Percentiles rank a stretch among this genome's conserved stretches.
These are phyloP conservation scores for Hemibagrus guttatus DNA, from an alignment of 2,797 vertebrate species.

Conservation along the genomic window DNA sequence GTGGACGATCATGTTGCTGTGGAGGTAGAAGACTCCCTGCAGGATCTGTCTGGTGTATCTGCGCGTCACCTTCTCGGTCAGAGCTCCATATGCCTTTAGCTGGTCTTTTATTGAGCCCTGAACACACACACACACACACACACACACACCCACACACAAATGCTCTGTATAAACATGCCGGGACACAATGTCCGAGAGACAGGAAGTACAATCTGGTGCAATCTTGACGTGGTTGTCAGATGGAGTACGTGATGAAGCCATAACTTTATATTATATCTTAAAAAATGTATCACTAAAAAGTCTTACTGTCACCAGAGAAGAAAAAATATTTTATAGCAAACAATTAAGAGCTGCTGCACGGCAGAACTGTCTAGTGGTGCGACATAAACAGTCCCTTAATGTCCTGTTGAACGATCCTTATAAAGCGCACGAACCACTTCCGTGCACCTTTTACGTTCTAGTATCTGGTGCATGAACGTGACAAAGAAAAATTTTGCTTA, in stretches of 20 bases:
- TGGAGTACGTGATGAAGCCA: neutral
- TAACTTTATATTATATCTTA: neutral
- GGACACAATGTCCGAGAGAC: neutral
- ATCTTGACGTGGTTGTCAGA: too few relatives aligned
- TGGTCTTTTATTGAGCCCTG: slow-evolving; percentile 85
- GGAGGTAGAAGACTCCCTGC: slow-evolving; percentile 89
- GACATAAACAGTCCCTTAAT: neutral
- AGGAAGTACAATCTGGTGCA: neutral
- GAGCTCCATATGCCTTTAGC: slow-evolving; percentile 87
- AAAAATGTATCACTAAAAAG: too few relatives aligned
- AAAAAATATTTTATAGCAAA: slow-evolving; percentile 9
- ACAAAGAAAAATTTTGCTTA: neutral
- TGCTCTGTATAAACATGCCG: neutral
- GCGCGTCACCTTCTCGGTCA: slow-evolving; percentile 90
- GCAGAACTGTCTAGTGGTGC: neutral
- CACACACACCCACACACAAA: neutral
- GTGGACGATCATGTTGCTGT: slow-evolving; percentile 96
- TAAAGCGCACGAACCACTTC: neutral
- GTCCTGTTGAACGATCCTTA: neutral
- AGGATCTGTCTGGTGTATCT: slow-evolving; percentile 90
- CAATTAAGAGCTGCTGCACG: neutral
- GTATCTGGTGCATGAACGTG: neutral
- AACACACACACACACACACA: slow-evolving; percentile 28
- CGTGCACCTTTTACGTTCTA: neutral
- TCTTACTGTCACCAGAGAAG: neutral